Evolutionary conservation across 2,888 invertebrate genomes (phyloP).

Genomic region (Gastracanthus pulcherrimus): DNA sequence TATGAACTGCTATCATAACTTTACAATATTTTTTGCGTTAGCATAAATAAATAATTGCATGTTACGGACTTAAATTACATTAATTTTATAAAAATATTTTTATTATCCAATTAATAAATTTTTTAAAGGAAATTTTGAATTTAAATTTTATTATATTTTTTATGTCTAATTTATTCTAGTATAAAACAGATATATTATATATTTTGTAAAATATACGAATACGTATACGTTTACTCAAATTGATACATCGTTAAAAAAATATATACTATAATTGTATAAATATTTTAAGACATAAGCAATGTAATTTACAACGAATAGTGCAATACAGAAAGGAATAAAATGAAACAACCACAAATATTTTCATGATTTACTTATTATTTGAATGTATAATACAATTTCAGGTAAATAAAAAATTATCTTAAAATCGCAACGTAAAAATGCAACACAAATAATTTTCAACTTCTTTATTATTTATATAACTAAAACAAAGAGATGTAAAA

Average conservation of each 20-base stretch:
- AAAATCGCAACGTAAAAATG: conserved; percentile 4
- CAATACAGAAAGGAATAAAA: not conserved
- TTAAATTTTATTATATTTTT: no score
- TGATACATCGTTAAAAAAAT: not conserved
- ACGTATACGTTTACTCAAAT: no score
- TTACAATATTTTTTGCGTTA: no score
- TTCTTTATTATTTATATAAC: not conserved
- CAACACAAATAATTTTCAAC: not conserved
- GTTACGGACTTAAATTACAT: no score
- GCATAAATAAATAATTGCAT: no score
- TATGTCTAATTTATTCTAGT: no score
- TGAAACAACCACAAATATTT: not conserved
- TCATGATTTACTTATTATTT: conserved; percentile 4
- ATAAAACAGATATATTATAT: no score
- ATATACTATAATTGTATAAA: not conserved
- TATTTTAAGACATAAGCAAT: not conserved
- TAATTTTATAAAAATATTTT: no score
- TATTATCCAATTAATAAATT: no score
- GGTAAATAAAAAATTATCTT: conserved; percentile 4
- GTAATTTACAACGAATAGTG: not conserved
- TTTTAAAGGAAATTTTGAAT: no score
- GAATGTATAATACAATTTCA: conserved; percentile 27
- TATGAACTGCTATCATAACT: no score
- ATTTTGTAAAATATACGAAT: no score
- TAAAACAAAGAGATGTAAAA: not conserved